Conservation (phyloP, 2,113 vertebrate species). For the Chaenocephalus aceratus region DNA sequence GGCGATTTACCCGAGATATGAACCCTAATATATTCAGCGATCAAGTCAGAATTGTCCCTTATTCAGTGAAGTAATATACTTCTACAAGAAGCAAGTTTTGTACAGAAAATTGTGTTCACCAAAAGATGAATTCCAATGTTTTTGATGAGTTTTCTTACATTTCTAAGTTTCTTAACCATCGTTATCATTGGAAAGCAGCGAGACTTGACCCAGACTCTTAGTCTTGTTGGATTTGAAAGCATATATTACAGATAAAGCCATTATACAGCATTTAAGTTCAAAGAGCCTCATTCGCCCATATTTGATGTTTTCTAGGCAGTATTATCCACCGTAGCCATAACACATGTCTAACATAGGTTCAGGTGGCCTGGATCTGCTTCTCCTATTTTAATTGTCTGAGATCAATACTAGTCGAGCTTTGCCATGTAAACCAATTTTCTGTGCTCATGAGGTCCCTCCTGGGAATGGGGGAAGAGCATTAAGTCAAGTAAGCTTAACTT, state of each 20-base stretch:
- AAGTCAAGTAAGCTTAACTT: constrained; percentile 34
- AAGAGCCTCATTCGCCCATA: background rate
- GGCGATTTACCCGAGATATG: background rate
- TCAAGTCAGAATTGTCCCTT: background rate
- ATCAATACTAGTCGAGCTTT: constrained; percentile 51
- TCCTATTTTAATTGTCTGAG: constrained; percentile 22
- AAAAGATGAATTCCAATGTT: too few species aligned
- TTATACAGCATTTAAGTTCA: background rate
- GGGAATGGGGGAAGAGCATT: constrained; percentile 27
- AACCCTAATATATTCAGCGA: too few species aligned
- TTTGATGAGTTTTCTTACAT: too few species aligned
- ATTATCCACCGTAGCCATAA: background rate
- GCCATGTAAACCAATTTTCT: constrained; percentile 59
- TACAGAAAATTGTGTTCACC: too few species aligned
- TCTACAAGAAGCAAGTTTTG: too few species aligned
- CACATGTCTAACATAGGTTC: constrained; percentile 25
- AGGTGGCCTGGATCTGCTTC: constrained; percentile 30
- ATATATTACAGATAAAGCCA: background rate
- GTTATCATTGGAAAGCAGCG: too few species aligned
- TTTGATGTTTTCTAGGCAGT: background rate
- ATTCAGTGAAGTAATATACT: too few species aligned
- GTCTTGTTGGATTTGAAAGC: background rate
- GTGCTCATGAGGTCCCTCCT: constrained; percentile 30
- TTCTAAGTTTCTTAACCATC: too few species aligned
- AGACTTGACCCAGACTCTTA: background rate